Conservation (phyloP, 2,888 invertebrate genomes). For the Epirrhoe tristata region DNA sequence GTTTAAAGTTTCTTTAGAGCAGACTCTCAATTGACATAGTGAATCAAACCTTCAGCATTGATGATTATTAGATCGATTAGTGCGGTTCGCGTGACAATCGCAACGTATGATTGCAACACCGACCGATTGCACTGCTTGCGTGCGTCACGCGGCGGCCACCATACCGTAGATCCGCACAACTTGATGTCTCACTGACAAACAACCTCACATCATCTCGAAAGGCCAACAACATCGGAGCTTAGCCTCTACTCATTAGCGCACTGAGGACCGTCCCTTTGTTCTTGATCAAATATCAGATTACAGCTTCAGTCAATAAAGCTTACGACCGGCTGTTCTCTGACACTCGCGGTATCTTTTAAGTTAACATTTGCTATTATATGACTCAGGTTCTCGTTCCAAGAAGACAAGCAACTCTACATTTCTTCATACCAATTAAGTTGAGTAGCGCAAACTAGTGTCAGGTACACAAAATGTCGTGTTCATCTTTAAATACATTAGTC, state of each 20-base stretch:
- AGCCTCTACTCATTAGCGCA: not conserved
- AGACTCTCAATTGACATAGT: conserved; percentile 33
- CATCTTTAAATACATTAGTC: conserved; percentile 37
- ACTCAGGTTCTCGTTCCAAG: conserved; percentile 29
- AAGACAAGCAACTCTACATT: conserved; percentile 29
- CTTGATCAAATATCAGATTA: conserved; percentile 20
- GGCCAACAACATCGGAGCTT: conserved; percentile 16
- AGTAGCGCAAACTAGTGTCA: conserved; percentile 25
- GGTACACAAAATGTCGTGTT: conserved; percentile 36
- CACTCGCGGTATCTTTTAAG: conserved; percentile 7
- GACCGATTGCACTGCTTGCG: conserved; percentile 64
- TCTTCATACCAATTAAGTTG: conserved; percentile 29
- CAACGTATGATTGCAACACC: conserved; percentile 64
- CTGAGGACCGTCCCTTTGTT: conserved; percentile 16
- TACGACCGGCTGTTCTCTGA: conserved; percentile 9
- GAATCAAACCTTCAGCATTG: conserved; percentile 46
- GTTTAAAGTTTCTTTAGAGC: too few relatives aligned
- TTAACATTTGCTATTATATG: conserved; percentile 23
- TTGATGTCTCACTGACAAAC: conserved; percentile 57
- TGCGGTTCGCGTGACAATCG: conserved; percentile 64
- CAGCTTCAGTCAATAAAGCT: conserved; percentile 13
- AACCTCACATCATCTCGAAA: conserved; percentile 25
- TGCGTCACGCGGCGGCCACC: conserved; percentile 68
- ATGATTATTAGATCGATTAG: conserved; percentile 53
- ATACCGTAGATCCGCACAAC: conserved; percentile 68